Evolutionary conservation across 92 coral and sea anemone genomes (phyloP).

Genomic region (Diadumene lineata): DNA sequence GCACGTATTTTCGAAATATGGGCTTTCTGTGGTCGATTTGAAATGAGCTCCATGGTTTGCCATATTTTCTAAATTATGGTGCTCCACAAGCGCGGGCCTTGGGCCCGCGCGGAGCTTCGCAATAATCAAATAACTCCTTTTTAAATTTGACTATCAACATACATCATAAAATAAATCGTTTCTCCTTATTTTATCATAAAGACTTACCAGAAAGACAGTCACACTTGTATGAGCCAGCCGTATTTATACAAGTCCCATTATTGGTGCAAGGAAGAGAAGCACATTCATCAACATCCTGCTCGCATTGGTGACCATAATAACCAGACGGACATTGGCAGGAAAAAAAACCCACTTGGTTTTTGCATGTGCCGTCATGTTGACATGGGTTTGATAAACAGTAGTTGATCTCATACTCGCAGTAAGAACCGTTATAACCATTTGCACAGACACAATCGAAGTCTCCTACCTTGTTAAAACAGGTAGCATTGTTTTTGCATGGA

Average conservation of each 20-base stretch:
- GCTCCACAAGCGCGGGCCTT: too few relatives aligned
- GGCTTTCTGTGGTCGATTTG: too few relatives aligned
- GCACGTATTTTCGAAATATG: too few relatives aligned
- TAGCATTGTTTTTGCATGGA: slow-evolving; percentile 44
- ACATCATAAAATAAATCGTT: background rate
- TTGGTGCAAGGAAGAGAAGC: slow-evolving; percentile 42
- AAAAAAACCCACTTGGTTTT: slow-evolving; percentile 35
- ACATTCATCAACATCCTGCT: slow-evolving; percentile 51
- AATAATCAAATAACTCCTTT: background rate
- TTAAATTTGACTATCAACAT: background rate
- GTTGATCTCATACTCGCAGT: slow-evolving; percentile 47
- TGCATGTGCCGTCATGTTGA: slow-evolving; percentile 63
- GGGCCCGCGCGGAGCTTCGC: too few relatives aligned
- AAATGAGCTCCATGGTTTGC: too few relatives aligned
- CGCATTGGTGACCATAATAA: slow-evolving; percentile 57
- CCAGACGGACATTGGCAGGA: slow-evolving; percentile 60
- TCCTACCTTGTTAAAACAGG: slow-evolving; percentile 47
- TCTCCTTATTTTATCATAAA: background rate
- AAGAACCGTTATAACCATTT: slow-evolving; percentile 43
- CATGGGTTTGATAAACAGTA: slow-evolving; percentile 64
- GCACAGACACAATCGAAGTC: slow-evolving; percentile 45
- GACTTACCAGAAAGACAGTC: slow-evolving; percentile 16
- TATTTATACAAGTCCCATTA: slow-evolving; percentile 30
- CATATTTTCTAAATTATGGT: too few relatives aligned
- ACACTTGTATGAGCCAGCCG: slow-evolving; percentile 10